Conservation (phyloP, 2,888 invertebrate genomes). For the Lymantria dispar region DNA sequence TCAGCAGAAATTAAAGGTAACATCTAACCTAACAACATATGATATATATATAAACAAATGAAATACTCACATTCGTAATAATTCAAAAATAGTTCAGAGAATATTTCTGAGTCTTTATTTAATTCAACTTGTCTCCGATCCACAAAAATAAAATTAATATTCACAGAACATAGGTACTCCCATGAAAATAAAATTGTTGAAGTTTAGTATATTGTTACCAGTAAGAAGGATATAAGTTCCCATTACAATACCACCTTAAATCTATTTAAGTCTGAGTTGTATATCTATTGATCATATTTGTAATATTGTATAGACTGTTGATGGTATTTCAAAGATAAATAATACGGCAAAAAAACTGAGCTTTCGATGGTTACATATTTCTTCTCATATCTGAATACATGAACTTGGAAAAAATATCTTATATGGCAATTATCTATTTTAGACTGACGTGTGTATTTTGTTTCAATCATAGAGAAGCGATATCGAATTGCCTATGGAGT, state of each 20-base stretch:
- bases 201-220: constrained; percentile 29
- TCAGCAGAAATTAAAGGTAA: constrained; percentile 70
- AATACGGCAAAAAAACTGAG: too few species aligned
- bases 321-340: too few species aligned
- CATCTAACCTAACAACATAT: constrained; percentile 72
- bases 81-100: constrained; percentile 28
- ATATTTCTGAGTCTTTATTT: constrained; percentile 23
- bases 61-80: constrained; percentile 58
- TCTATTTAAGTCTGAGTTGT: not conserved
- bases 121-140: constrained; percentile 21
- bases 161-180: constrained; percentile 25
- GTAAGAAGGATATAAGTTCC: not conserved
- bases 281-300: not conserved
- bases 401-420: not conserved
- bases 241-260: not conserved
- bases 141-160: constrained; percentile 14
- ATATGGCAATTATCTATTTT: constrained; percentile 10
- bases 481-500: too few species aligned
- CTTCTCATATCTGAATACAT: not conserved
- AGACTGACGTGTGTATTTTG: constrained; percentile 28
- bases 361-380: not conserved
- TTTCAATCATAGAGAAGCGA: not conserved
- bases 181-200: constrained; percentile 33
- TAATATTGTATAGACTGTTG: too few species aligned
- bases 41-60: constrained; percentile 30